phyloP scores from a whole-genome alignment of 2,888 invertebrate genomes.

The Thereva unica region DNA sequence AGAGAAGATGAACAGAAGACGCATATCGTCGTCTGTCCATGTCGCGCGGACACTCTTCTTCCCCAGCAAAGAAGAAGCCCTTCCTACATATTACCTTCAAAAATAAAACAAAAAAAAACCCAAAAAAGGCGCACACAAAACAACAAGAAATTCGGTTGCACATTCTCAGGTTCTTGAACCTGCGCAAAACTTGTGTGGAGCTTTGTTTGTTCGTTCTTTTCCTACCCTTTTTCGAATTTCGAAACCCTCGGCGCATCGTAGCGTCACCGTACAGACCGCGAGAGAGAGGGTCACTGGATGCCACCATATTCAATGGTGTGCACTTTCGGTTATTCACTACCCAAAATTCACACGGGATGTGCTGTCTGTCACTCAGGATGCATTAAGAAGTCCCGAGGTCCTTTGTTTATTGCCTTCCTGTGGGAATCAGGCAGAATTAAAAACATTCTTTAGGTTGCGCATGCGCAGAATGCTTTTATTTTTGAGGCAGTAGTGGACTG shows the following conservation, averaged over 20 bases:
- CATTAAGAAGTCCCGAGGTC: constrained; percentile 26
- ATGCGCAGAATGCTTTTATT: too few relatives aligned
- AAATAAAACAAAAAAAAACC: not conserved
- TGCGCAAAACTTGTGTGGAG: not conserved
- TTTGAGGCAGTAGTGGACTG: too few relatives aligned
- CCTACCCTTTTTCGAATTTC: constrained; percentile 1
- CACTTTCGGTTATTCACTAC: constrained; percentile 18
- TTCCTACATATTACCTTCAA: not conserved
- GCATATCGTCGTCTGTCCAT: too few relatives aligned
- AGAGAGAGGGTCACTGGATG: constrained; percentile 4
- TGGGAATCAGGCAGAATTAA: too few relatives aligned
- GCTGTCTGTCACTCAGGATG: constrained; percentile 23
- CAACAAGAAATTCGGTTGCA: constrained; percentile 38
- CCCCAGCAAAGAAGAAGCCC: constrained; percentile 18
- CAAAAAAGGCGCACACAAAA: not conserved
- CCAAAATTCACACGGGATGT: constrained; percentile 29
- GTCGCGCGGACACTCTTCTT: not conserved
- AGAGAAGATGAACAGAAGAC: constrained; percentile 28
- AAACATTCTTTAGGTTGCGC: too few relatives aligned
- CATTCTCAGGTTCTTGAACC: constrained; percentile 42
- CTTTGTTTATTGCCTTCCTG: constrained; percentile 7
- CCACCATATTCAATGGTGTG: constrained; percentile 29
- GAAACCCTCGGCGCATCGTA: too few relatives aligned
- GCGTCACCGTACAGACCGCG: too few relatives aligned
- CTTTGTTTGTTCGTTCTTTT: not conserved